Evolutionary conservation across 2,888 invertebrate species (phyloP).

Genomic region (Scrobipalpa costella): DNA sequence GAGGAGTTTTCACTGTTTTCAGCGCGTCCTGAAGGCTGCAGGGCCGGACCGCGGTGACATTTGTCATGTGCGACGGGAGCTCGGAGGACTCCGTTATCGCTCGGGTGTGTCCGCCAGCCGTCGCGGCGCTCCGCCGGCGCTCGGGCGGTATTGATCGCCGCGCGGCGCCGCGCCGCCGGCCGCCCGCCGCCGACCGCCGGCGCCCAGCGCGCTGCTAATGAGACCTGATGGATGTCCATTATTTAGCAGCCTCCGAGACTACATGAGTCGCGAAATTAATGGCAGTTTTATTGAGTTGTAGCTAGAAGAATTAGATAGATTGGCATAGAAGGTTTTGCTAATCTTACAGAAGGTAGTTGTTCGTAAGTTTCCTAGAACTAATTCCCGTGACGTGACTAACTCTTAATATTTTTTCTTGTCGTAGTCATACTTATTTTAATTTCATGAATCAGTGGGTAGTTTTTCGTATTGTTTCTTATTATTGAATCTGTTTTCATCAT

Average conservation of each 20-base stretch:
- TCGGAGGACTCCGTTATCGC: constrained; percentile 35
- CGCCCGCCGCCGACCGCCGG: constrained; percentile 69
- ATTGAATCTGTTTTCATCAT: no score
- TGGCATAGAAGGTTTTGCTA: constrained; percentile 50
- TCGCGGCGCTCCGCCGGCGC: constrained; percentile 49
- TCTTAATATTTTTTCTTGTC: no score
- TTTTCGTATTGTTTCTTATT: no score
- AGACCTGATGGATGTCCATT: constrained; percentile 76
- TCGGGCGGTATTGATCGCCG: constrained; percentile 65
- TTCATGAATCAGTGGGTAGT: not conserved
- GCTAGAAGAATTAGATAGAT: constrained; percentile 72
- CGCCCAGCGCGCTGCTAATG: constrained; percentile 69
- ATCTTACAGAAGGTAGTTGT: constrained; percentile 27
- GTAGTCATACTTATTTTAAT: not conserved
- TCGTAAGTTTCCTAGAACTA: not conserved
- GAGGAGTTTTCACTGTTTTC: constrained; percentile 61
- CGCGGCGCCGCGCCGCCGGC: constrained; percentile 62
- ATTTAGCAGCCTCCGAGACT: constrained; percentile 73
- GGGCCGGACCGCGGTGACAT: constrained; percentile 72
- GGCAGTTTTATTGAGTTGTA: constrained; percentile 77
- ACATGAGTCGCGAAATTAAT: constrained; percentile 72
- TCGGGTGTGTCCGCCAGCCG: constrained; percentile 38
- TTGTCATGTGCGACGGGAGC: constrained; percentile 65
- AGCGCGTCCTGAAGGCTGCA: constrained; percentile 71
- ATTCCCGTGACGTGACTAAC: no score